Base-by-base conservation (phyloP, 2,888 invertebrate genomes). In the Leptopilina drosophilae region DNA sequence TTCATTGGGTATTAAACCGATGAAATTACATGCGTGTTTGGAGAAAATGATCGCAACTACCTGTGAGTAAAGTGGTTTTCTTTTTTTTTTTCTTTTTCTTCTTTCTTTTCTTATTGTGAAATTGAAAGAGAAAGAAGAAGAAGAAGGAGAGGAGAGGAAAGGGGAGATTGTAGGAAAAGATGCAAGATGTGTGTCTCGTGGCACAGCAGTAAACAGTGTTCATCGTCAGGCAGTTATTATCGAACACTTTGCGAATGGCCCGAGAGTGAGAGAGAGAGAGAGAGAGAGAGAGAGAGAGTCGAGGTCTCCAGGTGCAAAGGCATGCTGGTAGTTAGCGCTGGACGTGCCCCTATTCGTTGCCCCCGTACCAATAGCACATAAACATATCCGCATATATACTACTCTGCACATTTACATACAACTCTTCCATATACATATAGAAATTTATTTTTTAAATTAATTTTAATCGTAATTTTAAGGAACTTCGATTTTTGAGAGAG, bases 291-390 rank as follows among this genome's bases (percentile, higher is more conserved):
- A 20, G 11, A 49, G 66, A 66, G 79, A 80, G 80, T 80, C 80
- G 79, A 83, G 82, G 79, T 80, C 81, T 80, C 80, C 82, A 84
- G 84, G 86, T 87, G 86, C 86, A 84, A 73, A 73, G 69, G 69
- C 69, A 69, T 69, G 69, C 69, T 56, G 53, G 69, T 33, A 79
- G 79, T 82, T 79, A 79, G 73, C 40, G 69, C 33, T 53, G 78
- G 78, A 83, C 77, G 80, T 79, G 65, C 77, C 66, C 75, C 64
- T 59, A 80, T 12, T 12, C 12, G 49, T 9, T 42, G 59, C 20
- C 77, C 81, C 66, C 73, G 69, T 53, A 33, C 56, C 33, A 56
- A 53, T 11, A 64, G 40, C 40, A 64, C 64, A 64, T 64, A 64
- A 64, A 20, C 64, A 66, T 49, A 56, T 49, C 42, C 67, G 33